Conservation (phyloP, 2,888 invertebrate genomes). For the Metacarcinus magister region DNA sequence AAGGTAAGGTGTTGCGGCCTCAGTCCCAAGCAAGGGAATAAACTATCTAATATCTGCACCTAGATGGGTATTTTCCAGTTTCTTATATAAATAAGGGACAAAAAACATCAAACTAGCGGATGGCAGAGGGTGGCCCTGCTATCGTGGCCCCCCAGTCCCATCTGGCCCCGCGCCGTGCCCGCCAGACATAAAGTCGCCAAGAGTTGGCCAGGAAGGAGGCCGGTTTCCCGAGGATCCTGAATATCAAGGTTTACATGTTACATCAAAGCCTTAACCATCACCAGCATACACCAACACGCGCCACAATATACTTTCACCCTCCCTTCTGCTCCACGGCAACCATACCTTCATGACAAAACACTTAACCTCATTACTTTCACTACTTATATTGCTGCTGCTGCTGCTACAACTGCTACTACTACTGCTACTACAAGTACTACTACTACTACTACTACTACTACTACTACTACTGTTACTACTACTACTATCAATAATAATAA, state of each 20-base stretch:
- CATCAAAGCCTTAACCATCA: neutral
- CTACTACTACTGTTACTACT: neutral
- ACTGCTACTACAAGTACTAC: neutral
- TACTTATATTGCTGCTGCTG: neutral
- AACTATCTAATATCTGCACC: neutral
- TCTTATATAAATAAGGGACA: neutral
- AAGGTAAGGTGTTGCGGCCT: neutral
- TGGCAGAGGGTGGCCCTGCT: neutral
- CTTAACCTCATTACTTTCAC: neutral
- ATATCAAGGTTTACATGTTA: constrained; percentile 31
- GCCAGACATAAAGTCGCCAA: constrained; percentile 32
- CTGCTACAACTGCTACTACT: neutral
- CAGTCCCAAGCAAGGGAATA: neutral
- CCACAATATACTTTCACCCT: neutral
- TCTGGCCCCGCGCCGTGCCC: neutral
- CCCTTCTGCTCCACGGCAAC: neutral
- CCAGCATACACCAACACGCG: neutral
- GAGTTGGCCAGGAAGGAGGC: constrained; percentile 42
- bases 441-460: neutral
- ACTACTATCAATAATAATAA: neutral
- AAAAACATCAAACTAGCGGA: neutral
- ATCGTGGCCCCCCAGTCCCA: neutral
- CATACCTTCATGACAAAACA: neutral
- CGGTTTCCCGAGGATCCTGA: constrained; percentile 17
- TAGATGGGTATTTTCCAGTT: neutral